Conservation (phyloP, 1,140 invertebrate species). For the Calycopis cecrops region DNA sequence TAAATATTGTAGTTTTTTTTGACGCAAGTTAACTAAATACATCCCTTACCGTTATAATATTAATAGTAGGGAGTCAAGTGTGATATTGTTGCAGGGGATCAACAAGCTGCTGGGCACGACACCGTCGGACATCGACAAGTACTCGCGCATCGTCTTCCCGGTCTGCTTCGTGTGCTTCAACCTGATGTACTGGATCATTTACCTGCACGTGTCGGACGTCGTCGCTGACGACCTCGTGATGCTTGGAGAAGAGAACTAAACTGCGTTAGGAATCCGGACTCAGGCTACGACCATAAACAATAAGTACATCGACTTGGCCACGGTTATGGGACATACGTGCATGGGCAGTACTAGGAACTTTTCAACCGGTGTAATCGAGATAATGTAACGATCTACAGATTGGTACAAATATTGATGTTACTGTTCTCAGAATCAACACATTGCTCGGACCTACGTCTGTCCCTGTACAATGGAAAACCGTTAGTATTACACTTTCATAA, state of each 20-base stretch:
- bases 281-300: background rate
- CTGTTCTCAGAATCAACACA: no score
- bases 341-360: no score
- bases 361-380: no score
- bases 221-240: slow-evolving; percentile 94
- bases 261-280: no score
- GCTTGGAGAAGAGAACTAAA: slow-evolving; percentile 85
- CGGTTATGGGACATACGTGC: no score
- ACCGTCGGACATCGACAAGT: slow-evolving; percentile 97
- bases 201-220: slow-evolving; percentile 95
- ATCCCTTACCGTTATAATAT: background rate
- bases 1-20: no score
- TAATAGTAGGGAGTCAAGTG: slow-evolving; percentile 27
- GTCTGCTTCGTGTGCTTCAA: slow-evolving; percentile 98
- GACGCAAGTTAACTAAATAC: no score
- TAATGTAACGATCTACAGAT: no score
- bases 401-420: slow-evolving; percentile 19
- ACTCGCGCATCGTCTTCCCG: slow-evolving; percentile 95
- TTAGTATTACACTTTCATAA: no score
- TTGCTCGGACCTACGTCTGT: no score
- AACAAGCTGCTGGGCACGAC: slow-evolving; percentile 93
- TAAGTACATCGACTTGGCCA: no score
- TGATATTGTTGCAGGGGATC: slow-evolving; percentile 78
- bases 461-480: no score
- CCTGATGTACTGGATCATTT: slow-evolving; percentile 98